A percentile compares a stretch with the other conserved stretches of the same genome.
Evolutionary conservation across 2,113 vertebrate species (phyloP).

Genomic region (Coptodon rendalli): DNA sequence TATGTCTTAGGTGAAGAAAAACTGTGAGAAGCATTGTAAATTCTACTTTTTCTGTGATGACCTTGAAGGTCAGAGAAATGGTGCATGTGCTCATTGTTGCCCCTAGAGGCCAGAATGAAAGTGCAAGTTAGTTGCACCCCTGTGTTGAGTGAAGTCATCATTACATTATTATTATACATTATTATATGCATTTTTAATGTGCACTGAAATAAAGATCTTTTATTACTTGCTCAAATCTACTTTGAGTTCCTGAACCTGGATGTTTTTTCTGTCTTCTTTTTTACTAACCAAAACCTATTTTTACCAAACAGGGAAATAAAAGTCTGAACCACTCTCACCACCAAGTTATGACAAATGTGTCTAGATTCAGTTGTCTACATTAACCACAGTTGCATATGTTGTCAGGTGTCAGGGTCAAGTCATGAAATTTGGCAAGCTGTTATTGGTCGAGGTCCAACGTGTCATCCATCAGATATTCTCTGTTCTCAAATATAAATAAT

Average conservation of each 20-base stretch:
- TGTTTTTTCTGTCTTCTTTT: neutral
- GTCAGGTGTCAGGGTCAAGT: neutral
- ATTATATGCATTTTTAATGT: neutral
- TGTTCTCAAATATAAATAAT: neutral
- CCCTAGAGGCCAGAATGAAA: neutral
- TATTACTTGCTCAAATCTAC: neutral
- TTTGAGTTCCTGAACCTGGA: neutral
- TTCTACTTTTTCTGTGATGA: neutral
- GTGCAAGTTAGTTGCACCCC: neutral
- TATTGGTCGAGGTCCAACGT: neutral
- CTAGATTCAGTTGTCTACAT: neutral
- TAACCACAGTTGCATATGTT: neutral
- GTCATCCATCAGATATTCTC: neutral
- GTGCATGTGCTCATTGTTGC: neutral
- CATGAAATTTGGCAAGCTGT: neutral
- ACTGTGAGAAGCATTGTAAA: neutral
- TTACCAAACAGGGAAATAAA: neutral
- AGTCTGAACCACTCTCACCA: neutral
- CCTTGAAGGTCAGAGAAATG: neutral
- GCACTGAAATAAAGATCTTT: neutral
- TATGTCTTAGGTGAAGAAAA: neutral
- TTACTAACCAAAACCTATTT: neutral
- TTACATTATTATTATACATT: neutral
- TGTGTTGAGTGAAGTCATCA: neutral
- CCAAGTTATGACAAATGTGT: neutral